phyloP scores from a whole-genome alignment of 2,797 vertebrate species.

The Aeoliscus strigatus region DNA sequence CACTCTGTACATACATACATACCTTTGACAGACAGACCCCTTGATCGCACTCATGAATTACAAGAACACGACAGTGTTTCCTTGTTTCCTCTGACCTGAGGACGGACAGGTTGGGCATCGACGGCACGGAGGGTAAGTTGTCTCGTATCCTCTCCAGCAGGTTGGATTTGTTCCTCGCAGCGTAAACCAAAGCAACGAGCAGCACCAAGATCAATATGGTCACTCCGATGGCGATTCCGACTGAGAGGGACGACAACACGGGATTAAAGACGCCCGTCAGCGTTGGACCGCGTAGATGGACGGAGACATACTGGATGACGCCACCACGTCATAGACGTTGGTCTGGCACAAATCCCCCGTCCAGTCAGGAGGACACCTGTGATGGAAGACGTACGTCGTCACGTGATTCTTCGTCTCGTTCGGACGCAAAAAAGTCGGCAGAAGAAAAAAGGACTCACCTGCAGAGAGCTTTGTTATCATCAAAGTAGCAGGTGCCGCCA shows the following conservation, averaged over 20 bases:
- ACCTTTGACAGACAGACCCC: too few relatives aligned
- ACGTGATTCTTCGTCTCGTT: too few relatives aligned
- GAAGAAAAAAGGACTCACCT: slow-evolving; percentile 44
- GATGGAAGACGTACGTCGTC: slow-evolving; percentile 3
- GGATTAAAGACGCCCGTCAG: too few relatives aligned
- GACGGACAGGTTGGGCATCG: slow-evolving; percentile 34
- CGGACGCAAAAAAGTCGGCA: too few relatives aligned
- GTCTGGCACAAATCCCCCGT: slow-evolving; percentile 65
- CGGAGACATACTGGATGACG: slow-evolving; percentile 51
- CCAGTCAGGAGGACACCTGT: slow-evolving; percentile 67
- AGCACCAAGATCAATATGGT: slow-evolving; percentile 50
- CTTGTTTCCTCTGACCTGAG: slow-evolving; percentile 56
- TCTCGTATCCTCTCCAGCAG: slow-evolving; percentile 39
- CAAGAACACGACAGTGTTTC: too few relatives aligned
- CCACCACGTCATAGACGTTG: slow-evolving; percentile 16
- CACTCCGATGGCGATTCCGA: slow-evolving; percentile 71
- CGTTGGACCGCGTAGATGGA: too few relatives aligned
- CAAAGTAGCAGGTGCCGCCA: slow-evolving; percentile 69
- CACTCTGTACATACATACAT: too few relatives aligned
- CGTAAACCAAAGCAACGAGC: slow-evolving; percentile 55
- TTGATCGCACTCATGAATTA: too few relatives aligned
- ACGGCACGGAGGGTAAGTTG: slow-evolving; percentile 32
- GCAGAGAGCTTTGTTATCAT: slow-evolving; percentile 70
- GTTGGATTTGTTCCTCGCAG: slow-evolving; percentile 51
- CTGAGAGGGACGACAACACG: slow-evolving; percentile 34